Base-by-base conservation (phyloP, 1,140 invertebrate species). In the Colletes latitarsis region DNA sequence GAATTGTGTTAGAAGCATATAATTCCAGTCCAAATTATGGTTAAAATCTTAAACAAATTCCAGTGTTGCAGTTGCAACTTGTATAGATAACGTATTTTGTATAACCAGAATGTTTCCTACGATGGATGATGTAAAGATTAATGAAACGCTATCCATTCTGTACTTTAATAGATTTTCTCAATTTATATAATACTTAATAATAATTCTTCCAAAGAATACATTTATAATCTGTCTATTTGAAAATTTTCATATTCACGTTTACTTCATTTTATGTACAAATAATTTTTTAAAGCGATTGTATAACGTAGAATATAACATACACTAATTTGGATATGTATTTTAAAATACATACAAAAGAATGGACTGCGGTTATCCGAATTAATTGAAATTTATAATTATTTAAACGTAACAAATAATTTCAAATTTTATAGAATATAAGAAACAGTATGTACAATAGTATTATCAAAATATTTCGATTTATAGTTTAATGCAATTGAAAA, bases 291-390 rank as follows among this genome's bases (percentile, higher is more conserved):
- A 66, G 57, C 6, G 3, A 62, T 12, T 53, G 19, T 58, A 15
- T 53, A 6, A 49, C 3, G n/a, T 30, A 52, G 14, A 55, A 2
- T 73, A 41, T 57, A 66, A 73, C 43, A 19, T 52, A 49, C 41
- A 41, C n/a, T 72, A n/a, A 73, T 73, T 73, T 63, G 55, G 30
- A 57, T 73, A 15, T 43, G 3, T 12, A 78, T 39, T 63, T 71
- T 64, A 0, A 53, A 71, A 53, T 55, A 43, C 30, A 57, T 39
- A 30, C 52, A 6, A 46, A 21, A 4, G 49, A 30, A 64, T 39
- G 19, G 43, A 55, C n/a, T 21, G 17, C 30, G 49, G 17, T 79
- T 79, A 73, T 79, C 77, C 77, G 77, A 79, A 79, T 73, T 62
- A 79, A 57, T 9, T 49, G 12, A 70, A 58, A 46, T 58, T 77